Percentiles rank a stretch among this genome's conserved stretches.
Conservation (phyloP, 2,797 vertebrate species). For the Peromyscus nudipes region DNA sequence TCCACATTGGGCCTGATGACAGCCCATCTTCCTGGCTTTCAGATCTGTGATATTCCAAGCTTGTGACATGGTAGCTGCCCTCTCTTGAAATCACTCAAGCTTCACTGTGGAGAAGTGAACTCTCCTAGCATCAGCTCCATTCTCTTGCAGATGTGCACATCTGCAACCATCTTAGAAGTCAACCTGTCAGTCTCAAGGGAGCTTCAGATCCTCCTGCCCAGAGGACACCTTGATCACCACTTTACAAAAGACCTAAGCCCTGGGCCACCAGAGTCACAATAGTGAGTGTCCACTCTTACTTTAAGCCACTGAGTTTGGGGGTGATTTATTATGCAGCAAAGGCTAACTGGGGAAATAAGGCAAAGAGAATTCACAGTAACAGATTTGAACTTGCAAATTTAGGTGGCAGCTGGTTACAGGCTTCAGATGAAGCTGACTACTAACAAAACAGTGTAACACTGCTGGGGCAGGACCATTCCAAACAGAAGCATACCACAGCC, state of each 20-base stretch:
- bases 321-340: background rate
- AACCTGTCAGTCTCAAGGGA: background rate
- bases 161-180: background rate
- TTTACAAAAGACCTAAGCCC: background rate
- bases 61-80: too few species aligned
- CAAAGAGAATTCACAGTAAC: background rate
- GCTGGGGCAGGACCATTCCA: too few species aligned
- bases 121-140: background rate
- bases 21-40: background rate
- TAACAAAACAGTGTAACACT: background rate
- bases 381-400: background rate
- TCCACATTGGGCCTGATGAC: background rate
- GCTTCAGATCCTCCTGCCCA: background rate
- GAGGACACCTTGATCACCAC: background rate
- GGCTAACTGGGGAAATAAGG: background rate
- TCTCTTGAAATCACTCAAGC: background rate
- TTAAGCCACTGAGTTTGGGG: background rate
- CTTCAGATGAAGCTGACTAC: background rate
- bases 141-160: background rate
- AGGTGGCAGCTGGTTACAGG: too few species aligned
- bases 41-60: too few species aligned
- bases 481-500: background rate
- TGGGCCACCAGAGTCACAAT: background rate
- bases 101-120: background rate
- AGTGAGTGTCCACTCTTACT: background rate